phyloP scores from a whole-genome alignment of 2,113 vertebrate species.

The Melanotaenia duboulayi region DNA sequence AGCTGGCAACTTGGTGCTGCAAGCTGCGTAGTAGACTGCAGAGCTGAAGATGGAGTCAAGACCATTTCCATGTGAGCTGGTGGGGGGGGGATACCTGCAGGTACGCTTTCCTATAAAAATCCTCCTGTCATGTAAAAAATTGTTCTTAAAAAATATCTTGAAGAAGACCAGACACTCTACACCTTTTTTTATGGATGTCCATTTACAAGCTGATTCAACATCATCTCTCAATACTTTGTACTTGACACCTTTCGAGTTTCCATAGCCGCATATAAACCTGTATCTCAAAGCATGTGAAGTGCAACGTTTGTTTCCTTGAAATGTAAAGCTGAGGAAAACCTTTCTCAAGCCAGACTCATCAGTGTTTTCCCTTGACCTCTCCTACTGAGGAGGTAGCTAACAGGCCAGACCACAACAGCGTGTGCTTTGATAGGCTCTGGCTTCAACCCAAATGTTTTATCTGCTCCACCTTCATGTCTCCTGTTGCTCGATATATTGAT shows the following conservation, averaged over 20 bases:
- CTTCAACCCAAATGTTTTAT: constrained; percentile 44
- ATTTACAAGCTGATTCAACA: constrained; percentile 2
- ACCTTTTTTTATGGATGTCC: neutral
- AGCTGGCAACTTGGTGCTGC: constrained; percentile 2
- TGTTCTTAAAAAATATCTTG: constrained; percentile 3
- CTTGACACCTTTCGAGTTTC: neutral
- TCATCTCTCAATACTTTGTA: neutral
- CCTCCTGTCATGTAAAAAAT: neutral
- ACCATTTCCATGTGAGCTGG: constrained; percentile 13
- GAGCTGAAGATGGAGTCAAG: constrained; percentile 22
- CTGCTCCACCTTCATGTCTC: constrained; percentile 33
- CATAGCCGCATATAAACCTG: constrained; percentile 2
- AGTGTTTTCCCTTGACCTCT: constrained; percentile 31
- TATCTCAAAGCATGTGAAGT: neutral
- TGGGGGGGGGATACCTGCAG: neutral
- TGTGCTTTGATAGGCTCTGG: constrained; percentile 56
- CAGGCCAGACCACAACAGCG: constrained; percentile 29
- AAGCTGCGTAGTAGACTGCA: constrained; percentile 16
- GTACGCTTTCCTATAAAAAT: neutral
- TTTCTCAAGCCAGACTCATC: neutral
- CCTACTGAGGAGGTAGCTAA: constrained; percentile 7
- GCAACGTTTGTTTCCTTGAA: constrained; percentile 1
- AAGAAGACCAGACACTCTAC: neutral
- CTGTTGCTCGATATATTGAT: constrained; percentile 41
- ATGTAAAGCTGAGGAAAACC: neutral